Percentiles rank a stretch among this genome's conserved stretches.
These are phyloP conservation scores for Phalanger gymnotis DNA, from an alignment of 2,797 vertebrate species.

Conservation along the genomic window DNA sequence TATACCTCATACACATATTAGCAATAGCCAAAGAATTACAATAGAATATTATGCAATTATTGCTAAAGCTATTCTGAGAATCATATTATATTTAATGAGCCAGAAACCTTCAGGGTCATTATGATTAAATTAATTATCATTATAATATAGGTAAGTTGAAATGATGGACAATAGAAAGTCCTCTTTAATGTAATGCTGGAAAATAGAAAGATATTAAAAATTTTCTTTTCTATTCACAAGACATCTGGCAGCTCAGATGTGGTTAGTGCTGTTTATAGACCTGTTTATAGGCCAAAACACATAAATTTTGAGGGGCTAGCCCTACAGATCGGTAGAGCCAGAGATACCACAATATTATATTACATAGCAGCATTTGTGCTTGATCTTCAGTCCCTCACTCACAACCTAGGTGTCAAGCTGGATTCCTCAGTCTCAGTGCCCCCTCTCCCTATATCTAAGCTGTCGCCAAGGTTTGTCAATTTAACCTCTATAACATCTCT, in stretches of 20 bases:
- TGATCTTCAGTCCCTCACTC: not conserved
- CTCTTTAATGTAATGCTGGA: not conserved
- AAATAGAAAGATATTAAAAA: constrained; percentile 22
- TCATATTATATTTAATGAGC: constrained; percentile 51
- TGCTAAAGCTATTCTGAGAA: constrained; percentile 44
- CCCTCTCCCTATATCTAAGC: not conserved
- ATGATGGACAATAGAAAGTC: constrained; percentile 33
- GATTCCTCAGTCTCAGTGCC: not conserved
- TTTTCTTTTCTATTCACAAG: not conserved
- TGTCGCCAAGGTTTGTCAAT: not conserved
- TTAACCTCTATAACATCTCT: not conserved
- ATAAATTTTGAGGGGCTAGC: not conserved
- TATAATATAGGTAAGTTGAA: constrained; percentile 50
- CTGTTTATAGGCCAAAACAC: not conserved
- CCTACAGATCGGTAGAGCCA: not conserved
- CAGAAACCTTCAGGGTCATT: constrained; percentile 39
- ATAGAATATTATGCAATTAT: constrained; percentile 38
- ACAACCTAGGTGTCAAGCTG: not conserved
- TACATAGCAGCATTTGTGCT: not conserved
- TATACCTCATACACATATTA: constrained; percentile 8
- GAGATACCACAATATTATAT: not conserved
- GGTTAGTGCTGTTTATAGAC: not conserved
- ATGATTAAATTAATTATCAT: constrained; percentile 2
- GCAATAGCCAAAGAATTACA: constrained; percentile 44
- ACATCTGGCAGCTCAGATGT: not conserved